These are phyloP conservation scores for Malthinus seriepunctatus DNA, from an alignment of 2,888 invertebrate species.

Conservation along the genomic window DNA sequence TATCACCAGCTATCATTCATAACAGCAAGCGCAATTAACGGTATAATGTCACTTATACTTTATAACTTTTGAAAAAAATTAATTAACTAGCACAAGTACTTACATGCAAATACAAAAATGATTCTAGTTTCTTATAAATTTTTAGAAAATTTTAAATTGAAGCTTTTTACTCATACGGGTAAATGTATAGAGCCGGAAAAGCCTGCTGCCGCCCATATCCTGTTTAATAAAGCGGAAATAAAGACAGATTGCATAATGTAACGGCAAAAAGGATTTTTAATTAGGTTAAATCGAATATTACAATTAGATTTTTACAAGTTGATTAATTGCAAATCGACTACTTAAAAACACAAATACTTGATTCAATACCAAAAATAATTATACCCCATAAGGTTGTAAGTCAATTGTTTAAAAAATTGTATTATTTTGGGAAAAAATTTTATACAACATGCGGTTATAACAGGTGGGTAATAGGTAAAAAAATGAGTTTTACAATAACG, in stretches of 20 bases:
- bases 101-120: no score
- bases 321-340: no score
- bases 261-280: conserved; percentile 26
- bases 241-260: conserved; percentile 46
- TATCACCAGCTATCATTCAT: no score
- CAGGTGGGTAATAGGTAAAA: conserved; percentile 23
- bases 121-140: no score
- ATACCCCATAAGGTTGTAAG: neutral
- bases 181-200: conserved; percentile 45
- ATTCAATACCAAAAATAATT: no score
- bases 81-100: no score
- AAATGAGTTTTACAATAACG: conserved; percentile 20
- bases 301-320: neutral
- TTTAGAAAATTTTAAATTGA: no score
- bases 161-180: conserved; percentile 33
- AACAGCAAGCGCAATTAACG: no score
- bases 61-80: no score
- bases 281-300: conserved; percentile 13
- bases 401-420: neutral
- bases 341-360: no score
- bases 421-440: conserved; percentile 11
- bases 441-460: conserved; percentile 4
- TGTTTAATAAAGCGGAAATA: conserved; percentile 53
- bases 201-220: conserved; percentile 49
- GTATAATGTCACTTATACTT: no score